A percentile compares a stretch with the other conserved stretches of the same genome.
Conservation (phyloP, 64 coral and sea anemone genomes). For the Montipora cactus region DNA sequence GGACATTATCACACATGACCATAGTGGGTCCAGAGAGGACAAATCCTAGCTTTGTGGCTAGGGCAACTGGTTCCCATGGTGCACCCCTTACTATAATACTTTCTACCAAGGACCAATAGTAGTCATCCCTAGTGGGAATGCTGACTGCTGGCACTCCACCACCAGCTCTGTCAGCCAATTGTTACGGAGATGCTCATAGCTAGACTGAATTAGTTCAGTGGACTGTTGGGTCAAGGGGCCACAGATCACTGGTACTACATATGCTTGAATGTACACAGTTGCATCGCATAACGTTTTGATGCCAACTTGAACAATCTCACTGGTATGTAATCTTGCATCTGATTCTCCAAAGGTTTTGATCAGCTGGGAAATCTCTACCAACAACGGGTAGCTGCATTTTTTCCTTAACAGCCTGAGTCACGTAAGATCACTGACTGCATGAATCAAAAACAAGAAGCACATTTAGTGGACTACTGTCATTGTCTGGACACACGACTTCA, state of each 20-base stretch:
- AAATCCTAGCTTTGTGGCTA: too few relatives aligned
- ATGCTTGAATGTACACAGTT: slow-evolving; percentile 24
- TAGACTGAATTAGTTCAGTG: slow-evolving; percentile 15
- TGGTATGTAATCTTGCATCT: slow-evolving; percentile 33
- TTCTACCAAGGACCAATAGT: too few relatives aligned
- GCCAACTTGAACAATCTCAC: slow-evolving; percentile 56
- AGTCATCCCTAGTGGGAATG: not conserved
- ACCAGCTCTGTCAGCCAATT: slow-evolving; percentile 15
- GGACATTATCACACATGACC: too few relatives aligned
- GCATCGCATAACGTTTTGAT: slow-evolving; percentile 31
- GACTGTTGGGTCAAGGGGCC: slow-evolving; percentile 43
- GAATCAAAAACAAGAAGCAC: slow-evolving; percentile 53
- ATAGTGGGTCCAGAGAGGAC: too few relatives aligned
- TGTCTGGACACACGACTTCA: slow-evolving; percentile 23
- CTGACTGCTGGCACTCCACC: slow-evolving; percentile 13
- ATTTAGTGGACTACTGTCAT: slow-evolving; percentile 29
- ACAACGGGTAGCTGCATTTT: slow-evolving; percentile 23
- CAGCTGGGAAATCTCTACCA: slow-evolving; percentile 31
- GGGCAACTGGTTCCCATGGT: too few relatives aligned
- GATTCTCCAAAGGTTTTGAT: slow-evolving; percentile 68
- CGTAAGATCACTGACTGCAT: slow-evolving; percentile 42
- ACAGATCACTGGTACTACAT: slow-evolving; percentile 69
- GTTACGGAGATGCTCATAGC: slow-evolving; percentile 18
- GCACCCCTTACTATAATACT: too few relatives aligned
- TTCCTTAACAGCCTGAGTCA: slow-evolving; percentile 58